Percentiles rank a stretch among this genome's conserved stretches.
Evolutionary conservation across 1,140 invertebrate species (phyloP).

Genomic region (Diuraphis noxia): DNA sequence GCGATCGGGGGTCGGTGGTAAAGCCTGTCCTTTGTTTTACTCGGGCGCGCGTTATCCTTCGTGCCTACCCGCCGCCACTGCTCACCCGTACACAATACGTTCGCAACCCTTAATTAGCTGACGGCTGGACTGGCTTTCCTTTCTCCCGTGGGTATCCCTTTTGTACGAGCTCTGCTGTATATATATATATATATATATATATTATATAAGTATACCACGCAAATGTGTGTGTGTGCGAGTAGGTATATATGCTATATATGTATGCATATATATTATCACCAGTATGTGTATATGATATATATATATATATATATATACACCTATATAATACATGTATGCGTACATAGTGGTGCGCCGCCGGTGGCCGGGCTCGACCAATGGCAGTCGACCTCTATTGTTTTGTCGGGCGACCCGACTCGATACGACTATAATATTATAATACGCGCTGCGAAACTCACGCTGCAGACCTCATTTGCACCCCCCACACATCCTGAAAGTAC

Average conservation of each 20-base stretch:
- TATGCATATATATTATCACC: neutral
- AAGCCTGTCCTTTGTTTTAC: slow-evolving; percentile 41
- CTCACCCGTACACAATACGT: neutral
- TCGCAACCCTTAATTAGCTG: slow-evolving; percentile 45
- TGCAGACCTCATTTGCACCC: slow-evolving; percentile 11
- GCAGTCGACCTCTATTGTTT: slow-evolving; percentile 23
- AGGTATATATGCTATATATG: neutral
- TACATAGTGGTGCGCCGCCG: neutral
- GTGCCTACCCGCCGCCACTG: neutral
- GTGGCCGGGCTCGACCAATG: slow-evolving; percentile 35
- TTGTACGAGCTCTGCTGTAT: neutral
- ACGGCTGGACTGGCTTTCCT: slow-evolving; percentile 22
- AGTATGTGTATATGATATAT: neutral
- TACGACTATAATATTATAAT: slow-evolving; percentile 10
- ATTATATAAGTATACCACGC: no score
- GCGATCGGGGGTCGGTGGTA: neutral
- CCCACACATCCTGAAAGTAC: neutral
- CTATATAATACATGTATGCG: neutral
- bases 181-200: neutral
- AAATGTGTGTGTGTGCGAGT: neutral
- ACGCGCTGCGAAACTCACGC: neutral
- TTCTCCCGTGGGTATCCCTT: neutral
- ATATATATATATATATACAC: no score
- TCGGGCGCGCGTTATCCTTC: neutral
- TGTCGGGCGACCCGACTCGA: neutral